Base-by-base conservation (phyloP, 1,140 invertebrate genomes). In the Drosophila funebris region DNA sequence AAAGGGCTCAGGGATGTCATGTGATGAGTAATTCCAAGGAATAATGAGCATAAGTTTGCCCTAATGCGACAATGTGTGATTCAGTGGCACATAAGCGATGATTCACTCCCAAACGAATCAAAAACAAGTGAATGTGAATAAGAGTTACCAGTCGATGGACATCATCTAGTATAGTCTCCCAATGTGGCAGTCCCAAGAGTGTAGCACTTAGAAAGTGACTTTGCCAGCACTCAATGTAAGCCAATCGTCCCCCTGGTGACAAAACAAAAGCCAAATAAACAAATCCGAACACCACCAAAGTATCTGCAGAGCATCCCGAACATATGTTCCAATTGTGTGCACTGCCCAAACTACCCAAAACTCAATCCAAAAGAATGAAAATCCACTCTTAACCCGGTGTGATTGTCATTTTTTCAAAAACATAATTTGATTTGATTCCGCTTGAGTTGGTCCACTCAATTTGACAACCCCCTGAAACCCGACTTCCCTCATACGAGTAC, bases 281-380 rank as follows among this genome's bases (percentile, higher is more conserved):
- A 69, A 72, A 69, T 76, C 72, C 52, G 71, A 71, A 48, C 33
- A 62, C 36, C 60, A 46, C 58, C 31, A 56, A 56, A 39, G 20
- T 37, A 24, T 39, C 33, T 14, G 4, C 9, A 27, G 14, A 61
- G 63, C 78, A 87, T 88, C 33, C 58, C 46, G 69, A 90, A 75
- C 87, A 90, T 90, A 90, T 90, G 87, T 90, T 78, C 53, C 78
- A 77, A 90, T 90, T 90, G 87, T 83, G 87, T 71, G 56, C 80
- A 85, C 62, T 78, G 61, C 56, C 72, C 72, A 13, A 70, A 73
- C 62, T 64, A 76, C 67, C 50, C 57, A 67, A 8, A 37, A 41
- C 64, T 52, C 31, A 54, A 27, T 37, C 44, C 33, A 22, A 41
- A 39, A 16, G 24, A 37, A 36, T 20, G 13, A 41, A 37, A 39